Conservation (phyloP, 2,113 vertebrate genomes). For the Caranx ignobilis region DNA sequence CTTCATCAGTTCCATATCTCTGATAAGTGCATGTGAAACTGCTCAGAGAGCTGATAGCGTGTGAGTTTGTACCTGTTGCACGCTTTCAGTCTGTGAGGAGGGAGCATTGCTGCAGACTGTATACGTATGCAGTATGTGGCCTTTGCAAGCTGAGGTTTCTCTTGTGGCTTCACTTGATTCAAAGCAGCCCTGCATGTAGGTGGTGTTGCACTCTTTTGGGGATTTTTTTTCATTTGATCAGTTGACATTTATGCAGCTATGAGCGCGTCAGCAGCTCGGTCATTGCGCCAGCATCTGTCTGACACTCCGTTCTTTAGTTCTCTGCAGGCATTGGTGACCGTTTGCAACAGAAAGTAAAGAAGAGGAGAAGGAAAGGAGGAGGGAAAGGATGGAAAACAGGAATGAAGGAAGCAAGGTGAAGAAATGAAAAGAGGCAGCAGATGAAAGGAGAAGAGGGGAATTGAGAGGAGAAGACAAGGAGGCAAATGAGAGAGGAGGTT, state of each 20-base stretch:
- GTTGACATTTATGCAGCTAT: constrained; percentile 72
- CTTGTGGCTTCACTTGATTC: constrained; percentile 76
- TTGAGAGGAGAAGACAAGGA: neutral
- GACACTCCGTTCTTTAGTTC: neutral
- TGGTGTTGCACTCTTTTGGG: constrained; percentile 56
- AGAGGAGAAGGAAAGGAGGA: neutral
- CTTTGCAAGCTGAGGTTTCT: constrained; percentile 75
- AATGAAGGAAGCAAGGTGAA: neutral
- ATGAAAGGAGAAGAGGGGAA: neutral
- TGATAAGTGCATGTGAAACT: constrained; percentile 53
- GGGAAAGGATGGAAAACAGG: neutral
- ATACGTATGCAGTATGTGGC: constrained; percentile 17
- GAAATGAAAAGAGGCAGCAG: neutral
- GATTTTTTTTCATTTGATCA: constrained; percentile 63
- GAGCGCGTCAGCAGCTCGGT: constrained; percentile 47
- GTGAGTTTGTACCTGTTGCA: constrained; percentile 45
- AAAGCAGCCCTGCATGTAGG: constrained; percentile 67
- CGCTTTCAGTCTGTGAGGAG: constrained; percentile 43
- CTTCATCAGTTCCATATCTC: constrained; percentile 49
- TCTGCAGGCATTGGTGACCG: constrained; percentile 24
- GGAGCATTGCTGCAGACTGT: constrained; percentile 29
- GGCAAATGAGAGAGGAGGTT: neutral
- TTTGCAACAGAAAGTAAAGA: neutral
- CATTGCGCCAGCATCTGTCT: constrained; percentile 43
- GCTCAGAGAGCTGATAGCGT: constrained; percentile 16